Base-by-base conservation (phyloP, 2,797 vertebrate genomes). In the Lophotriccus pileatus region DNA sequence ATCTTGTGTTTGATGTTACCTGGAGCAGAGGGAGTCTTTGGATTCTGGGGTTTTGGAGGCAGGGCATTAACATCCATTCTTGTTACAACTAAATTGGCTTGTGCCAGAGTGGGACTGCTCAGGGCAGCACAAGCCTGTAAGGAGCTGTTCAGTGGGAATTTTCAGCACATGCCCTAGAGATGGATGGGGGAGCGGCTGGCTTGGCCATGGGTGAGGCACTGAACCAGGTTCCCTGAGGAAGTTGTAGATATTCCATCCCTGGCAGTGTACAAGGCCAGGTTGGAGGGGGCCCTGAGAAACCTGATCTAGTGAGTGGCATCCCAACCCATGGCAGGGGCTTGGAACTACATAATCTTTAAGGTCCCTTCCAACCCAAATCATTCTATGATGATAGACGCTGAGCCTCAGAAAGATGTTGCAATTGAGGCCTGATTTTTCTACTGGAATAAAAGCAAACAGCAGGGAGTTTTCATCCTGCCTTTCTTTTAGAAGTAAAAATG, bases 81-180 rank as follows among this genome's bases (percentile, higher is more conserved):
- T 2, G 0, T 70, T 62, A 27, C 12, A 25, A 32, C 22, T 64
- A 7, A 55, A 72, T 3, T 23, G 28, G 3, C n/a, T 77, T 70
- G 36, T 84, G 43, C 27, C 55, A n/a, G 15, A 22, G 17, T 0
- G 0, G 34, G 17, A 6, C 21, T 67, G 2, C 22, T 78, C 30
- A 12, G 47, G 56, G 27, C 16, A 68, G 8, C 1, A 1, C n/a
- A 32, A 9, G 6, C 12, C 28, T 1, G 0, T 41, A 1, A 63
- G 47, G 39, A 36, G 27, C 22, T 52, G 14, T 24, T 81, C 16
- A 11, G 49, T 52, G 19, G 44, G 24, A 32, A 24, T 4, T 4
- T 28, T 37, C 19, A 44, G 34, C 5, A 7, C 0, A 0, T 44
- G 32, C 12, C 25, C 18, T 7, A 9, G 17, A 32, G 56, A 34